Evolutionary conservation across 1,140 invertebrate genomes (phyloP).

Genomic region (Drosophila sproati): DNA sequence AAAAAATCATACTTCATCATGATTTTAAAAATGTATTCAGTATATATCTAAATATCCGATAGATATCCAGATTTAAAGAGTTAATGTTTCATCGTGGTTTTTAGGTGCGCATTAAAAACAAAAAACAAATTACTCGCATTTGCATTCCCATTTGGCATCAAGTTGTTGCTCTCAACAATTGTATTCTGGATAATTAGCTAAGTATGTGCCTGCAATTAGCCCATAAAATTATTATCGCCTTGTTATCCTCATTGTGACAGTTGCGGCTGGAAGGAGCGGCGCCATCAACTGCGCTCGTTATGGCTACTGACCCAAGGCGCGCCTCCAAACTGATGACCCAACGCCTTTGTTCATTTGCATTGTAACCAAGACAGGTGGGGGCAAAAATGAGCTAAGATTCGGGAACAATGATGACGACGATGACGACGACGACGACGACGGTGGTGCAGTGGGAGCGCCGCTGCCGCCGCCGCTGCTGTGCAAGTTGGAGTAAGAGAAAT

Average conservation of each 20-base stretch:
- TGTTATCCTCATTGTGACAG: not conserved
- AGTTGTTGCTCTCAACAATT: not conserved
- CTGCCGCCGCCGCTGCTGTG: constrained; percentile 32
- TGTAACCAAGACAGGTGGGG: constrained; percentile 2
- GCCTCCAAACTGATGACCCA: constrained; percentile 3
- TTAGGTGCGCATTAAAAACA: not conserved
- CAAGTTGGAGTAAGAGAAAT: constrained; percentile 38
- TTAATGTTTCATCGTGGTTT: not conserved
- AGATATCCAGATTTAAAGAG: not conserved
- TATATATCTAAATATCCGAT: too few species aligned
- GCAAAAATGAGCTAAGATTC: constrained; percentile 30
- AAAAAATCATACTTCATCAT: too few species aligned
- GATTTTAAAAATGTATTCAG: too few species aligned
- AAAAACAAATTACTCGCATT: not conserved
- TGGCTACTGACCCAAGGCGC: constrained; percentile 39
- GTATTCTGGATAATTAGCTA: constrained; percentile 1
- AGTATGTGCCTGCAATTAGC: constrained; percentile 11
- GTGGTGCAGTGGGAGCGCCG: constrained; percentile 48
- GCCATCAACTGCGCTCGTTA: constrained; percentile 45
- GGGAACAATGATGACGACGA: constrained; percentile 10
- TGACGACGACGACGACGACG: not conserved
- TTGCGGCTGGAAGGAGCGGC: constrained; percentile 30
- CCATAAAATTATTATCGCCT: not conserved
- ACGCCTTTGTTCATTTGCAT: constrained; percentile 36
- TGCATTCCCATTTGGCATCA: constrained; percentile 12